Percentiles rank a stretch among this genome's conserved stretches.
These are phyloP conservation scores for Phaonia tiefii DNA, from an alignment of 2,888 invertebrate species.

Conservation along the genomic window DNA sequence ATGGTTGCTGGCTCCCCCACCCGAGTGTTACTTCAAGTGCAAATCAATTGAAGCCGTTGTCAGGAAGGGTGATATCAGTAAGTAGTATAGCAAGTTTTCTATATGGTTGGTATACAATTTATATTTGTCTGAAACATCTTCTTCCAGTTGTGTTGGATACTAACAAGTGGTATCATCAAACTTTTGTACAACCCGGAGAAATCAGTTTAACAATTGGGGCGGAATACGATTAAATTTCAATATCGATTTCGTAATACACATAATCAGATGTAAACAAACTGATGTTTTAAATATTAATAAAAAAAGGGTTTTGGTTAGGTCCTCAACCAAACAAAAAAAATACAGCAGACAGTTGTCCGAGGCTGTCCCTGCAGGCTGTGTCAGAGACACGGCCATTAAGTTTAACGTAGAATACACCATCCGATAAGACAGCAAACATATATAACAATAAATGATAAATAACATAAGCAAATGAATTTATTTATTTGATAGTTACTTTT, in stretches of 20 bases:
- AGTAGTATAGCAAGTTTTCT: constrained; percentile 70
- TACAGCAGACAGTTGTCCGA: too few species aligned
- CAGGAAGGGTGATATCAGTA: constrained; percentile 94
- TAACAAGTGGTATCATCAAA: constrained; percentile 97
- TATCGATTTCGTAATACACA: background rate
- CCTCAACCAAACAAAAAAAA: too few species aligned
- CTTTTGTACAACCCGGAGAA: constrained; percentile 90
- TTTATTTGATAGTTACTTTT: too few species aligned
- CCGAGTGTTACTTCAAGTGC: constrained; percentile 93
- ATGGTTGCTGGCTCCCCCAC: constrained; percentile 95
- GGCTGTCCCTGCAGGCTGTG: too few species aligned
- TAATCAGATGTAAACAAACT: too few species aligned
- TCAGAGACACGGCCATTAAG: too few species aligned
- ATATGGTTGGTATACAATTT: background rate
- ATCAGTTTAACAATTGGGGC: constrained; percentile 98
- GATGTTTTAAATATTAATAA: too few species aligned
- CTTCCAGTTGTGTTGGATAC: constrained; percentile 94
- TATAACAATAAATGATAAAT: too few species aligned
- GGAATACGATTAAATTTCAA: constrained; percentile 89
- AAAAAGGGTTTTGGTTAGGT: too few species aligned
- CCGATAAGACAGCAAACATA: too few species aligned
- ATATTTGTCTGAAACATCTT: background rate
- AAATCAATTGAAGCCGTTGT: constrained; percentile 83
- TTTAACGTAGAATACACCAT: too few species aligned
- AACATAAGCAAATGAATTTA: too few species aligned